Conservation (phyloP, 2,888 invertebrate genomes). For the Conus canariensis region DNA sequence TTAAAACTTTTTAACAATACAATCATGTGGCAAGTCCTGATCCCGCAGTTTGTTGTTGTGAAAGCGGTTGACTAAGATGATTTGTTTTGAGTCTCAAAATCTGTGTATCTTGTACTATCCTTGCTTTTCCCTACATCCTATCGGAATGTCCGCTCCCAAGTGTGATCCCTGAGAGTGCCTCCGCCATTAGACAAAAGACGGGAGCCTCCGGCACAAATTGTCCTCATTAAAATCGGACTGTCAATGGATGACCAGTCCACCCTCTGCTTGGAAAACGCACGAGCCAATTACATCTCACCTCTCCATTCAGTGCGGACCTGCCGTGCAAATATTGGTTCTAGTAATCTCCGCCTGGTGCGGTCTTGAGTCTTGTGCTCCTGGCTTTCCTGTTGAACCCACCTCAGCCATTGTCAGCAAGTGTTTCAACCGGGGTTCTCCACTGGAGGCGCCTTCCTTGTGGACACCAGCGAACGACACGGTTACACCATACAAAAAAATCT, state of each 20-base stretch:
- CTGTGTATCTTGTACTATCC: background rate
- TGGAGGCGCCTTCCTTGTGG: background rate
- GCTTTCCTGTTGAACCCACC: background rate
- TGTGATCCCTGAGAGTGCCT: constrained; percentile 22
- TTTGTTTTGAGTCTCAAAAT: background rate
- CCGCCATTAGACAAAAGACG: background rate
- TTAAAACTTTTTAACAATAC: background rate
- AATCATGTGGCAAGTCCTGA: background rate
- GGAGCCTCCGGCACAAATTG: constrained; percentile 16
- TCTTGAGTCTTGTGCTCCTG: background rate
- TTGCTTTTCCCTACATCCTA: background rate
- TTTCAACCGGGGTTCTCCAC: background rate
- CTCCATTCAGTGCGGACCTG: constrained; percentile 25
- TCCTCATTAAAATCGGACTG: constrained; percentile 33
- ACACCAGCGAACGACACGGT: background rate
- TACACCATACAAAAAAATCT: background rate
- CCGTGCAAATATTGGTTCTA: constrained; percentile 38
- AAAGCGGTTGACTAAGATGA: background rate
- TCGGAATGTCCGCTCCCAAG: background rate
- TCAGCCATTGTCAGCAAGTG: constrained; percentile 21
- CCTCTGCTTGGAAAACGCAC: constrained; percentile 1
- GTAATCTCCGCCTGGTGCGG: constrained; percentile 19
- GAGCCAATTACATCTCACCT: constrained; percentile 40
- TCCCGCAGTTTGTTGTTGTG: background rate
- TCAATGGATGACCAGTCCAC: constrained; percentile 23